These are phyloP conservation scores for Enteromius trimaculatus DNA, from an alignment of 2,797 vertebrate genomes.

Conservation along the genomic window DNA sequence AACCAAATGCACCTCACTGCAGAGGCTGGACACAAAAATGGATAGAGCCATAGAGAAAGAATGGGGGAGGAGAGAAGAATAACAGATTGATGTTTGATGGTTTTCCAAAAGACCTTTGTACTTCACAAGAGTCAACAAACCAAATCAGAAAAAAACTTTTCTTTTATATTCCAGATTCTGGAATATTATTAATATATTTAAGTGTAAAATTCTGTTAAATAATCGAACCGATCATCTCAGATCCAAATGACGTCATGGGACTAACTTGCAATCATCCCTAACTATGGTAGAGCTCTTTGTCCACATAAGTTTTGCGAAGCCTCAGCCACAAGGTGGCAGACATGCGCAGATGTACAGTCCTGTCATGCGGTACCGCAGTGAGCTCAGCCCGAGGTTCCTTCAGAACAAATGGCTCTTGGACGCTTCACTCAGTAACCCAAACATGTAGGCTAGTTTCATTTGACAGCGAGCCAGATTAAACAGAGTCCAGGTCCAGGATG, in stretches of 20 bases:
- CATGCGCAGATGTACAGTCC: slow-evolving; percentile 22
- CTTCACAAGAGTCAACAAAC: slow-evolving; percentile 2
- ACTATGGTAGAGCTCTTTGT: not conserved
- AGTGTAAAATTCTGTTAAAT: not conserved
- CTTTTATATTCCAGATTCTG: not conserved
- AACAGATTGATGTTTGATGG: not conserved
- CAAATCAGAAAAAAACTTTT: not conserved
- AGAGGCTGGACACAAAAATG: slow-evolving; percentile 28
- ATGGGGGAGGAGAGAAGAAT: slow-evolving; percentile 32
- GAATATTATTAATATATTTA: not conserved
- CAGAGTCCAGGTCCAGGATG: slow-evolving; percentile 37
- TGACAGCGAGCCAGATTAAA: slow-evolving; percentile 49
- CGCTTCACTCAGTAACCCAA: slow-evolving; percentile 42
- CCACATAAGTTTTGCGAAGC: not conserved
- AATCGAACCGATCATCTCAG: not conserved
- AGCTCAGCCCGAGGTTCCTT: not conserved
- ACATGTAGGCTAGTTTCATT: slow-evolving; percentile 44
- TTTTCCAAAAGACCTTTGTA: slow-evolving; percentile 14
- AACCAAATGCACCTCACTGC: slow-evolving; percentile 54
- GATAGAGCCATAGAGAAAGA: slow-evolving; percentile 54
- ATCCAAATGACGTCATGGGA: slow-evolving; percentile 31
- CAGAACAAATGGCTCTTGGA: slow-evolving; percentile 38
- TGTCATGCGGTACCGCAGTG: slow-evolving; percentile 14
- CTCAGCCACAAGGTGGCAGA: slow-evolving; percentile 56
- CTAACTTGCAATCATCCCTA: slow-evolving; percentile 7